Conservation (phyloP, 2,113 vertebrate genomes). For the Elaphurus davidianus region DNA sequence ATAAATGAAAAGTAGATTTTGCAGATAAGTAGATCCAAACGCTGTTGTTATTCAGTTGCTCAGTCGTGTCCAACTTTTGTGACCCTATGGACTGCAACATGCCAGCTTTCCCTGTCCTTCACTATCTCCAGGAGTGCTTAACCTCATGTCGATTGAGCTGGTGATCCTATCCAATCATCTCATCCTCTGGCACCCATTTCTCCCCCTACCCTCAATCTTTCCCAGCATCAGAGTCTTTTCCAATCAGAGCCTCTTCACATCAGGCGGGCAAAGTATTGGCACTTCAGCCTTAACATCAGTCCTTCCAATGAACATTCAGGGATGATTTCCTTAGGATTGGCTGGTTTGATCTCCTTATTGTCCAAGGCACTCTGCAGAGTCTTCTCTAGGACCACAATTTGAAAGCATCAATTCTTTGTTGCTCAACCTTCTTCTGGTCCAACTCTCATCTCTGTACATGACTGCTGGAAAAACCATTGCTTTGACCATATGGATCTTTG, state of each 20-base stretch:
- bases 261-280: background rate
- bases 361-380: background rate
- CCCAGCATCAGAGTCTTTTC: background rate
- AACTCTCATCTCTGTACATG: rapidly evolving
- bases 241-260: background rate
- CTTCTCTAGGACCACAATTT: background rate
- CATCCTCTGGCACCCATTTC: background rate
- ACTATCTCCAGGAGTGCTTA: background rate
- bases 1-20: background rate
- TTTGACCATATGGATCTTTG: background rate
- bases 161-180: background rate
- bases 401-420: background rate
- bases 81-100: background rate
- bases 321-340: background rate
- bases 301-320: background rate
- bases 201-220: background rate
- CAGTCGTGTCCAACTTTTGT: background rate
- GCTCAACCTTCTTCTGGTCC: background rate
- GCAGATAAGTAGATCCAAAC: background rate
- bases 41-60: background rate
- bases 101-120: background rate
- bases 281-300: background rate
- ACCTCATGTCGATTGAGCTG: background rate
- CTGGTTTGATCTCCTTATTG: background rate
- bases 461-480: background rate